Base-by-base conservation (phyloP, 2,888 invertebrate genomes). In the Xylophagus ater region DNA sequence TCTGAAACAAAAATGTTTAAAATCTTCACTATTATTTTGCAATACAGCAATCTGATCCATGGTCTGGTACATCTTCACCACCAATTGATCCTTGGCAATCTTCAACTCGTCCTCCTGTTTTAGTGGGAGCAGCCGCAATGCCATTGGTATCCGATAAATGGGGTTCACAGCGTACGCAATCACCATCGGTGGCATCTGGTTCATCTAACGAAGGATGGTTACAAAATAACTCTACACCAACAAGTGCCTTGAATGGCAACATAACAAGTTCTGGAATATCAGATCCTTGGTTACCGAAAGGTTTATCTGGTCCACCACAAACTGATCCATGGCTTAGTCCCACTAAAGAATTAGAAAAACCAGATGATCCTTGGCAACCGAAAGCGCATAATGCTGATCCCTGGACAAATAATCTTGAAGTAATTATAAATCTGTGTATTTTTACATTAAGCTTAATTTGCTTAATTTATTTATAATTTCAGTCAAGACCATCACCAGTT, bases 331-430 rank as follows among this genome's bases (percentile, higher is more conserved):
- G 63, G 63, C 42, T 61, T 9, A 34, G 49, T 20, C 42, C 37
- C 8, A 57, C 57, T 18, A 47, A 40, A 24, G 8, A 10, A 19
- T 19, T 14, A 37, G 42, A 45, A 38, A 45, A 49, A 29, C 47
- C 49, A 13, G 32, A 52, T 14, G 61, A 60, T 51, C 60, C 61
- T 3, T 61, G 61, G 61, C 56, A 57, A 40, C 49, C 56, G 19
- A 56, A 55, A 38, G 59, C 65, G 36, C 55, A 64, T 41, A 14
- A 44, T 42, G 56, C 53, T 21, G 79, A 79, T 61, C 78, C 78
- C 7, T 80, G 79, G 78, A 67, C 70, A 32, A 72, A 12, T 25
- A 9, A 15, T 20, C 10, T 24, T 4, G 33, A 14, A 17, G 20
- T 6, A 12, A 30, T 24, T 23, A 3, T 3, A 14, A 6, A 18